Conservation (phyloP, 2,113 vertebrate genomes). For the Trochalopteron elliotii region DNA sequence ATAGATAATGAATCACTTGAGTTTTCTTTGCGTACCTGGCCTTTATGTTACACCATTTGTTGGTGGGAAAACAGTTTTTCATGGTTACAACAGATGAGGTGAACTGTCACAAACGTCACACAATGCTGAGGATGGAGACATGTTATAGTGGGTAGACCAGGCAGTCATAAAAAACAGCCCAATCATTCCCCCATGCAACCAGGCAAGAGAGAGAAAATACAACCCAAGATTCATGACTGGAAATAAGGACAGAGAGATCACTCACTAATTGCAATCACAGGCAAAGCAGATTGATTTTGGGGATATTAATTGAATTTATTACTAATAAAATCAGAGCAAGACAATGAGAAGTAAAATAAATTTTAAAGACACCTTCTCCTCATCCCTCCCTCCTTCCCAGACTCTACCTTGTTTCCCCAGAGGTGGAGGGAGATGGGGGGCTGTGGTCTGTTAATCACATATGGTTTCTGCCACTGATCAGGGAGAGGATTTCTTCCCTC, state of each 20-base stretch:
- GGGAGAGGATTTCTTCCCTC: not conserved
- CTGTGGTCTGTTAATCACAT: not conserved
- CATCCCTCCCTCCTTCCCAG: not conserved
- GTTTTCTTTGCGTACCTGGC: not conserved
- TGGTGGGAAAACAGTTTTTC: not conserved
- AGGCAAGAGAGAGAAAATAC: not conserved
- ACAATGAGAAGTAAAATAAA: not conserved
- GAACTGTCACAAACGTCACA: not conserved
- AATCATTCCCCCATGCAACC: no score
- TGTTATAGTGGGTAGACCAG: not conserved
- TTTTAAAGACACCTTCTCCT: not conserved
- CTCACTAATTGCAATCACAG: not conserved
- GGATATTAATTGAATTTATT: not conserved
- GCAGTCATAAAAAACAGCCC: not conserved
- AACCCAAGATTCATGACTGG: not conserved
- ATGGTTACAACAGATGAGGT: not conserved
- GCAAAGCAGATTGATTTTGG: not conserved
- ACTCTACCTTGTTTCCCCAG: not conserved
- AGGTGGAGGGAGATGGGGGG: not conserved
- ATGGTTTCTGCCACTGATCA: not conserved
- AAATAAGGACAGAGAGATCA: not conserved
- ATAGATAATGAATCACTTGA: not conserved
- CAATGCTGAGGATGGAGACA: not conserved
- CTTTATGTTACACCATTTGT: not conserved
- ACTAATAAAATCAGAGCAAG: not conserved